Conservation (phyloP, 2,888 invertebrate species). For the Empis stercorea region DNA sequence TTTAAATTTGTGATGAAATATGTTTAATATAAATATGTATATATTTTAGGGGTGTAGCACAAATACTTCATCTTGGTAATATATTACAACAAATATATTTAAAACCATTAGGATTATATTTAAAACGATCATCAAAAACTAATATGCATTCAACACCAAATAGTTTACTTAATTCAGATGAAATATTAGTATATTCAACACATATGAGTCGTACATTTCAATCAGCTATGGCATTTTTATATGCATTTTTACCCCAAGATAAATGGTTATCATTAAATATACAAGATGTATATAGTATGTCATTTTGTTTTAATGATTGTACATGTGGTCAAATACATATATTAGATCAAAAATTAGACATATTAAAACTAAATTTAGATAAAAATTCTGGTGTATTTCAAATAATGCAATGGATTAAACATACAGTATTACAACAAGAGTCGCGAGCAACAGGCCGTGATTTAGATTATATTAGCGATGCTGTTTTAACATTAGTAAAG, state of each 20-base stretch:
- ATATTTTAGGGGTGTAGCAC: conserved; percentile 52
- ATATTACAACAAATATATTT: conserved; percentile 47
- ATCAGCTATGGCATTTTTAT: conserved; percentile 70
- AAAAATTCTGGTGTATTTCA: conserved; percentile 62
- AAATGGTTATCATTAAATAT: conserved; percentile 52
- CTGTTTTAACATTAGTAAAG: conserved; percentile 59
- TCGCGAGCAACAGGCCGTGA: conserved; percentile 23
- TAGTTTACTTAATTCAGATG: conserved; percentile 38
- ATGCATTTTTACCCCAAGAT: conserved; percentile 54
- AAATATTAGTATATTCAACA: conserved; percentile 63
- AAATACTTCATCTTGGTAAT: conserved; percentile 67
- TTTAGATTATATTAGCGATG: conserved; percentile 53
- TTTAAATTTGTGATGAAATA: too few relatives aligned
- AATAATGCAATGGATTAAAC: conserved; percentile 52
- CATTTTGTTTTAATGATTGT: conserved; percentile 78
- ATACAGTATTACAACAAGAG: conserved; percentile 53
- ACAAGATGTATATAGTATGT: conserved; percentile 64
- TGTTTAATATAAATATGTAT: neutral
- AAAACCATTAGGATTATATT: conserved; percentile 29
- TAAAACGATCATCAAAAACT: conserved; percentile 20
- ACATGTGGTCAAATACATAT: conserved; percentile 50
- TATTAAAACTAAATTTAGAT: conserved; percentile 51
- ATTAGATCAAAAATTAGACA: conserved; percentile 33
- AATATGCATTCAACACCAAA: conserved; percentile 27
- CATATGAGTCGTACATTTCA: conserved; percentile 82